Evolutionary conservation across 2,888 invertebrate genomes (phyloP).

Genomic region (Sinotaia quadrata): DNA sequence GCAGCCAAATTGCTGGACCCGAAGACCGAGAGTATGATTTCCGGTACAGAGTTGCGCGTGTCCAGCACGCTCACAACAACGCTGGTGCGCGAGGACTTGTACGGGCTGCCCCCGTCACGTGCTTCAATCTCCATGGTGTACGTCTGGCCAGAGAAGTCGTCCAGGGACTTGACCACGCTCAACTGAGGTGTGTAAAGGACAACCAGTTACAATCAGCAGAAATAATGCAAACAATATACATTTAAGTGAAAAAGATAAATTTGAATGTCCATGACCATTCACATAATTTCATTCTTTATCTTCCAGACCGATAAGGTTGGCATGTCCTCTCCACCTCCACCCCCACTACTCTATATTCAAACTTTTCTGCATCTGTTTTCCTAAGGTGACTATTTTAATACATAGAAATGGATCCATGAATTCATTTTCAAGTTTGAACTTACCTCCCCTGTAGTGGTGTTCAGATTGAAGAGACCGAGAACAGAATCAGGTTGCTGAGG

Average conservation of each 20-base stretch:
- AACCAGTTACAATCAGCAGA: too few relatives aligned
- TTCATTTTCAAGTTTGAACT: neutral
- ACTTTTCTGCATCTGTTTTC: neutral
- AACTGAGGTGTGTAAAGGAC: conserved; percentile 74
- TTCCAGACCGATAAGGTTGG: too few relatives aligned
- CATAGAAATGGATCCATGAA: too few relatives aligned
- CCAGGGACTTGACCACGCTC: conserved; percentile 77
- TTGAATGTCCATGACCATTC: too few relatives aligned
- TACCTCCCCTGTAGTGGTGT: conserved; percentile 18
- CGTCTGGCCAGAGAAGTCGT: conserved; percentile 37
- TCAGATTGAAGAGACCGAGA: conserved; percentile 19
- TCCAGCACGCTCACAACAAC: conserved; percentile 55
- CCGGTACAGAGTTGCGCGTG: conserved; percentile 59
- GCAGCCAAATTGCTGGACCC: conserved; percentile 42
- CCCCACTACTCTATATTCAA: neutral
- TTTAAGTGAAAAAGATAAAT: too few relatives aligned
- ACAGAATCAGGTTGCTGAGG: conserved; percentile 14
- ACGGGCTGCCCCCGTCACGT: conserved; percentile 49
- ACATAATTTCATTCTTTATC: neutral
- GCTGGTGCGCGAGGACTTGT: conserved; percentile 45
- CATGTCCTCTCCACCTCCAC: neutral
- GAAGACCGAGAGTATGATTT: conserved; percentile 51
- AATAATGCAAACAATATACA: neutral
- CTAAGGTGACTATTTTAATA: too few relatives aligned
- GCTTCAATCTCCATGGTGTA: conserved; percentile 46